These are phyloP conservation scores for Esperia sulphurella DNA, from an alignment of 2,888 invertebrate species.

Conservation along the genomic window DNA sequence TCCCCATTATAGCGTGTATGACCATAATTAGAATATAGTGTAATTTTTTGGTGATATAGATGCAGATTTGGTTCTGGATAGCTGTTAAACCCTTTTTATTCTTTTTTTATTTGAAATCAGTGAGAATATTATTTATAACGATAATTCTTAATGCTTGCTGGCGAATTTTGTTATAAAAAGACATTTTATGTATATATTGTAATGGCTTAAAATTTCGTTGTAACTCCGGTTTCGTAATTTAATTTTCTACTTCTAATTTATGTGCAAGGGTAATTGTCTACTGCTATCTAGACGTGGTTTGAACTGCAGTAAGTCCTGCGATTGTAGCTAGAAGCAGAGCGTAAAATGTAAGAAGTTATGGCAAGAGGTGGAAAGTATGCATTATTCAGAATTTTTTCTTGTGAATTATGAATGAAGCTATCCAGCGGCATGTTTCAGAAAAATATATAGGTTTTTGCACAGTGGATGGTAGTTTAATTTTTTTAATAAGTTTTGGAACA, in stretches of 20 bases:
- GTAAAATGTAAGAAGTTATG: constrained; percentile 44
- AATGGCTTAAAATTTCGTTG: too few relatives aligned
- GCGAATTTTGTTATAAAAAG: not conserved
- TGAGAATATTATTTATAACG: too few relatives aligned
- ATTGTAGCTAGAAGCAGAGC: constrained; percentile 20
- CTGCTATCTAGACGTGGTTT: not conserved
- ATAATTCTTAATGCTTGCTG: not conserved
- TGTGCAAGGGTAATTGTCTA: not conserved
- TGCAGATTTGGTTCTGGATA: too few relatives aligned
- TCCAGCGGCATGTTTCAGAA: constrained; percentile 55
- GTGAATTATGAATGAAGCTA: constrained; percentile 52
- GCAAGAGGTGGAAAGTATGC: constrained; percentile 45
- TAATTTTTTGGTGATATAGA: too few relatives aligned
- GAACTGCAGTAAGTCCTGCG: not conserved
- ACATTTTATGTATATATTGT: not conserved
- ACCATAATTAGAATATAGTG: too few relatives aligned
- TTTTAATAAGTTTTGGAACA: too few relatives aligned
- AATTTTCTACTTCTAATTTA: not conserved
- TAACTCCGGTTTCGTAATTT: not conserved
- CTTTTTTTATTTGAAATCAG: too few relatives aligned
- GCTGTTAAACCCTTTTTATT: too few relatives aligned
- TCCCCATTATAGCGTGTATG: too few relatives aligned
- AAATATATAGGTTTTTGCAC: too few relatives aligned
- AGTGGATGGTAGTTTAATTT: too few relatives aligned
- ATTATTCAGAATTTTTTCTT: constrained; percentile 65